A percentile compares a stretch with the other conserved stretches of the same genome.
phyloP scores from a whole-genome alignment of 2,888 invertebrate genomes.

The Clistopyga incitator region DNA sequence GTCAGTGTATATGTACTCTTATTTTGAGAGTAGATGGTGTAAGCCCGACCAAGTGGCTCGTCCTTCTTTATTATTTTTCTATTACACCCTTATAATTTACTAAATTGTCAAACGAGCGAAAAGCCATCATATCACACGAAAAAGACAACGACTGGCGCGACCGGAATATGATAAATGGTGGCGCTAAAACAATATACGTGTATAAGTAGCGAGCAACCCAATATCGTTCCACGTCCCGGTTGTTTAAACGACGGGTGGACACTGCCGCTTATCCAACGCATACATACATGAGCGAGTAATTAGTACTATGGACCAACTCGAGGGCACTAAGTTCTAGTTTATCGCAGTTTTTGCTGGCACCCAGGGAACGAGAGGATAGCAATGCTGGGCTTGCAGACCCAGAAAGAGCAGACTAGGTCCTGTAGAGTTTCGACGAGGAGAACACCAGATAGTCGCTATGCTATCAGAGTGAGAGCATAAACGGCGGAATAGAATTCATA shows the following conservation, averaged over 20 bases:
- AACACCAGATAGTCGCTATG: constrained; percentile 26
- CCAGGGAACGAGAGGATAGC: constrained; percentile 35
- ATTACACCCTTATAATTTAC: constrained; percentile 29
- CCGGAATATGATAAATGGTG: neutral
- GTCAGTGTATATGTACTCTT: constrained; percentile 27
- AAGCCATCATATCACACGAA: constrained; percentile 37
- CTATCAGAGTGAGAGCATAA: constrained; percentile 6
- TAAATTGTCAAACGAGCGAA: constrained; percentile 56
- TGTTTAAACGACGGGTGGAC: constrained; percentile 22
- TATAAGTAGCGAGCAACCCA: constrained; percentile 40
- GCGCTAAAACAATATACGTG: constrained; percentile 3
- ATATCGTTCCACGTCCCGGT: constrained; percentile 41
- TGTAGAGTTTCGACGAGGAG: neutral
- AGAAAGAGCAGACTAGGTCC: constrained; percentile 1
- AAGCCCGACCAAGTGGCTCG: constrained; percentile 25
- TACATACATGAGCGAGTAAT: constrained; percentile 67
- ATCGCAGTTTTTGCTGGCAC: constrained; percentile 66
- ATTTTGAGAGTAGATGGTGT: constrained; percentile 25
- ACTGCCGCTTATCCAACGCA: constrained; percentile 52
- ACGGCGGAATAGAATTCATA: constrained; percentile 19
- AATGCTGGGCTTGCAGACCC: constrained; percentile 21
- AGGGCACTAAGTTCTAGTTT: constrained; percentile 66
- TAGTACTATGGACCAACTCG: constrained; percentile 62
- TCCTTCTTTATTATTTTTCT: constrained; percentile 41
- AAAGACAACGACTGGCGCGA: neutral